Percentiles rank a stretch among this genome's conserved stretches.
Conservation (phyloP, 2,797 vertebrate genomes). For the Pipistrellus kuhlii region DNA sequence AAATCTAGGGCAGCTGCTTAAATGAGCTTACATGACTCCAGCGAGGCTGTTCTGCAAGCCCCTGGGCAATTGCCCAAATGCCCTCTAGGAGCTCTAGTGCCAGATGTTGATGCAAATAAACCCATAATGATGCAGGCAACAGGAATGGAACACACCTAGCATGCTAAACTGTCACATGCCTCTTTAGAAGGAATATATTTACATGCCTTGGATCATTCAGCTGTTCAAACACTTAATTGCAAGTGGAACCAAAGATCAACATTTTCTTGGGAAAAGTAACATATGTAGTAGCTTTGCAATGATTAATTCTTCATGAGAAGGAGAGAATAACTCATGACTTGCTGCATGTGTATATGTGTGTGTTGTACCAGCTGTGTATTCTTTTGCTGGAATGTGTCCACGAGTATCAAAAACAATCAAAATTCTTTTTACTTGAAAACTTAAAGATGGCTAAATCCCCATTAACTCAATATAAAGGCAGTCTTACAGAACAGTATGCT, state of each 20-base stretch:
- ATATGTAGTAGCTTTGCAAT: neutral
- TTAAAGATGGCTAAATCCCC: neutral
- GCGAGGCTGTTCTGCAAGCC: neutral
- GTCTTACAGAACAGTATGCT: neutral
- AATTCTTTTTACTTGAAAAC: neutral
- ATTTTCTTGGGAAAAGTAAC: neutral
- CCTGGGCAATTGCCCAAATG: neutral
- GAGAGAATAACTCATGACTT: neutral
- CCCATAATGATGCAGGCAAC: neutral
- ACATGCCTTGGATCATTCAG: neutral
- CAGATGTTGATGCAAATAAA: constrained; percentile 27
- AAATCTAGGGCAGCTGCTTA: constrained; percentile 2
- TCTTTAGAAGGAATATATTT: constrained; percentile 2
- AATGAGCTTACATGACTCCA: neutral
- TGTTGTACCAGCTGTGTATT: neutral
- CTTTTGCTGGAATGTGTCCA: neutral
- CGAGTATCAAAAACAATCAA: neutral
- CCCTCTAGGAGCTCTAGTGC: neutral
- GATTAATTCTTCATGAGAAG: neutral
- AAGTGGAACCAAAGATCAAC: constrained; percentile 3
- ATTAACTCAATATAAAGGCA: neutral
- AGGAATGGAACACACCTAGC: neutral
- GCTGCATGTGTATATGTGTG: no score
- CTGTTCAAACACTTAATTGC: neutral
- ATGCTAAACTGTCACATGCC: neutral